Evolutionary conservation across 1,140 invertebrate species (phyloP), one percentile per base, ranked within the genome.

Genomic region (Colletes gigas): DNA sequence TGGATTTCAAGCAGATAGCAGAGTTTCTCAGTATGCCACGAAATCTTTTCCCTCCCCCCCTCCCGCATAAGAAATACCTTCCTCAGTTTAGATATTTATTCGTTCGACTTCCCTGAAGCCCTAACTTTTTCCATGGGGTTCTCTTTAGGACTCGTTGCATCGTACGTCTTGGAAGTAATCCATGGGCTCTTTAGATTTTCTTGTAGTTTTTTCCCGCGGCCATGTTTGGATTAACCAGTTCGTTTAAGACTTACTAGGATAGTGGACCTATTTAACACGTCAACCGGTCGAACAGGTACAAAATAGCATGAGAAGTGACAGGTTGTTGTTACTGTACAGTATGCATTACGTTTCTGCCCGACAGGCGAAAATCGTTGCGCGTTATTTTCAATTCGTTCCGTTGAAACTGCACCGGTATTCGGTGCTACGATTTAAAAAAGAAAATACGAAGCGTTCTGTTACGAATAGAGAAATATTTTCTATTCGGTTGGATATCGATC

Each of bases 221-320:
- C 78, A 52, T 68, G 54, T 68, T 80, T 30, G 72, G 78, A 15
- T 30, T 68, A 54, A 52, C 54, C 72, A 60, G 78, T 54, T 68
- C 63, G 71, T 74, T 67, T 73, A 47, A 41, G 62, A 47, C 50
- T 73, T 79, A 79, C 39, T 21, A 12, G 54, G 71, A 75, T 67
- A 60, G 52, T 52, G 44, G 63, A 68, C 7, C 72, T 74, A 80
- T 67, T 80, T 80, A 80, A 74, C 78, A 68, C 71, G 55, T 75
- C 72, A 50, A 75, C 78, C 62, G 63, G 71, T 75, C 9, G 21
- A 62, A 44, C 72, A 44, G 44, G 63, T 80, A 80, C 9, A 21
- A 75, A 80, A 60, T 17, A 60, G 55, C 17, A 15, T 0, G n/a
- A 39, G 30, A 67, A 75, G 63, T 75, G 72, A 73, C 54, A 67